Conservation (phyloP, 1,140 invertebrate genomes). For the Cherax destructor region DNA sequence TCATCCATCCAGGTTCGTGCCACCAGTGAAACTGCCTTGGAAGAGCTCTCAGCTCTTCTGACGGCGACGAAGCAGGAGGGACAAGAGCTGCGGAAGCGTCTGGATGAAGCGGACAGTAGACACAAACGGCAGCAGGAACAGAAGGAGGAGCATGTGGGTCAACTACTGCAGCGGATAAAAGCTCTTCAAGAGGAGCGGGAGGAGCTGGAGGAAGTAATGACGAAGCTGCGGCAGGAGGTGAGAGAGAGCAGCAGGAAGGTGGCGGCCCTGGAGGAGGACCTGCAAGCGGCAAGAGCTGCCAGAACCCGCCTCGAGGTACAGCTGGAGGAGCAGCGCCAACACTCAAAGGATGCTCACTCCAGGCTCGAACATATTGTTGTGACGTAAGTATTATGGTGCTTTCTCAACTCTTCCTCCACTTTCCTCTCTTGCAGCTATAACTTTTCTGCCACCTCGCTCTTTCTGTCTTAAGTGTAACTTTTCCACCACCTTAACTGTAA, state of each 20-base stretch:
- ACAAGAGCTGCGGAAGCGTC: conserved; percentile 27
- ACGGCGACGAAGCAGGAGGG: conserved; percentile 44
- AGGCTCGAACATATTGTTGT: conserved; percentile 48
- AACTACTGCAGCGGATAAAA: conserved; percentile 6
- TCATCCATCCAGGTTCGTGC: conserved; percentile 33
- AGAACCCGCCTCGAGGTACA: conserved; percentile 46
- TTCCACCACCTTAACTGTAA: no score
- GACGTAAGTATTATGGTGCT: conserved; percentile 17
- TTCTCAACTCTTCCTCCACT: no score
- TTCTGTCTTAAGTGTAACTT: no score
- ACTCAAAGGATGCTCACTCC: conserved; percentile 39
- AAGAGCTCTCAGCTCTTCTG: conserved; percentile 27
- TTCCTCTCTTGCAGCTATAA: no score
- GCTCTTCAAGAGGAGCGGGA: conserved; percentile 5
- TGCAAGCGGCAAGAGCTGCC: conserved; percentile 28
- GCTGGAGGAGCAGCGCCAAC: conserved; percentile 57
- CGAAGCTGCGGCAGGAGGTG: conserved; percentile 20
- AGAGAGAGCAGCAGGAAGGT: conserved; percentile 23
- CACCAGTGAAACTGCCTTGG: conserved; percentile 49
- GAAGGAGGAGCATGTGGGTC: not conserved
- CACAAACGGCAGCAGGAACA: not conserved
- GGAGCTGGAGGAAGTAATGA: conserved; percentile 4
- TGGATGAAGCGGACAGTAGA: conserved; percentile 28
- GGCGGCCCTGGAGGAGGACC: conserved; percentile 19
- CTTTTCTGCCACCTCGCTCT: no score